phyloP scores from a whole-genome alignment of 2,888 invertebrate genomes.

The Melanotus villosus region DNA sequence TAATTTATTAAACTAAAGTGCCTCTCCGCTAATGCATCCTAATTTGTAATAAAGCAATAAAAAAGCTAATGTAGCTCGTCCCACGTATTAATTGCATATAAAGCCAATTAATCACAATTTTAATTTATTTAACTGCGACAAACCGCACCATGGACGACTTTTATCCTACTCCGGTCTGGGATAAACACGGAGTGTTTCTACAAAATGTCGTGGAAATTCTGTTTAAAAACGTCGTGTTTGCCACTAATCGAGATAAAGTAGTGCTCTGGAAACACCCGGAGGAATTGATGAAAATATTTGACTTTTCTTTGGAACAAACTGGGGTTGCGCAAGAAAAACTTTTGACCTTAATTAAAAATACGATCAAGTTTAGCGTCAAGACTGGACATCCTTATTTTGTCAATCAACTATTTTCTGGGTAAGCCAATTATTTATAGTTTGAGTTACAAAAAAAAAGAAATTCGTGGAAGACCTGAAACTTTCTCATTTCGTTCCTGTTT shows the following conservation, averaged over 20 bases:
- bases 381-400: slow-evolving; percentile 73
- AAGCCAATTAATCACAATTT: slow-evolving; percentile 31
- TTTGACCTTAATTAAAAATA: slow-evolving; percentile 66
- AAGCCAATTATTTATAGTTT: slow-evolving; percentile 48
- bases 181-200: slow-evolving; percentile 66
- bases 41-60: slow-evolving; percentile 42
- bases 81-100: slow-evolving; percentile 37
- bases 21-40: slow-evolving; percentile 42
- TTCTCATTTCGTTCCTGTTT: too few relatives aligned
- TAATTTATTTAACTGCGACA: slow-evolving; percentile 31
- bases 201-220: slow-evolving; percentile 64
- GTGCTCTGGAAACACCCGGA: slow-evolving; percentile 70
- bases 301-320: slow-evolving; percentile 64
- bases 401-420: slow-evolving; percentile 74
- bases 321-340: slow-evolving; percentile 67
- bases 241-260: slow-evolving; percentile 67
- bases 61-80: slow-evolving; percentile 30
- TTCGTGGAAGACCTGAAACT: too few relatives aligned
- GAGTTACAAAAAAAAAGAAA: too few relatives aligned
- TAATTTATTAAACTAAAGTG: slow-evolving; percentile 44
- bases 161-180: slow-evolving; percentile 62
- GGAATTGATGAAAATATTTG: slow-evolving; percentile 66
- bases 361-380: slow-evolving; percentile 72
- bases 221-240: slow-evolving; percentile 67
- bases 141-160: slow-evolving; percentile 57